These are phyloP conservation scores for Dysmachus trigonus DNA, from an alignment of 2,888 invertebrate species.

Conservation along the genomic window DNA sequence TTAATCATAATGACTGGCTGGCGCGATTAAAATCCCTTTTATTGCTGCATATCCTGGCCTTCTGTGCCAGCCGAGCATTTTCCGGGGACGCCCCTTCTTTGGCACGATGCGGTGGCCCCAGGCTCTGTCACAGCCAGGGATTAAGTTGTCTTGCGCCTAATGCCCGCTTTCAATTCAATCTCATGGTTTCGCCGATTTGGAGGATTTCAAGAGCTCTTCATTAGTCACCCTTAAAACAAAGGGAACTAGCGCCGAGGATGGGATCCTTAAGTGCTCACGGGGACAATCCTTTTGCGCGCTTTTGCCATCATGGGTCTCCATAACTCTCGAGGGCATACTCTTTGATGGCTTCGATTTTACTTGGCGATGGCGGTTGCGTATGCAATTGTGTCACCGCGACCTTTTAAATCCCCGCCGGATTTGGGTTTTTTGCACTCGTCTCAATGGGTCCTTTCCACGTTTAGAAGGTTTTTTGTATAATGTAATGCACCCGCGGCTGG, in stretches of 20 bases:
- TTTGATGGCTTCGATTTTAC: constrained; percentile 20
- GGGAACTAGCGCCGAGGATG: background rate
- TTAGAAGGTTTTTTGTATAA: background rate
- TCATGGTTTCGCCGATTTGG: constrained; percentile 19
- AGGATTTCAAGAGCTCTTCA: constrained; percentile 32
- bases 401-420: constrained; percentile 5
- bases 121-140: background rate
- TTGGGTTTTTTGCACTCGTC: constrained; percentile 14
- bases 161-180: constrained; percentile 25
- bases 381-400: constrained; percentile 34
- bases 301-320: background rate
- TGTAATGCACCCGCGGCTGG: background rate
- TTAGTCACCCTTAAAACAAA: constrained; percentile 40
- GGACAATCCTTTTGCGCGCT: constrained; percentile 6
- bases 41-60: background rate
- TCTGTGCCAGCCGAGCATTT: background rate
- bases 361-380: background rate
- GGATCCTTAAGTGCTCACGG: background rate
- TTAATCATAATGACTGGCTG: constrained; percentile 29
- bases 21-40: constrained; percentile 6
- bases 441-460: background rate
- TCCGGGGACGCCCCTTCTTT: background rate
- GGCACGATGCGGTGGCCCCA: background rate
- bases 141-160: constrained; percentile 38
- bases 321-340: background rate